These are phyloP conservation scores for Tachina grossa DNA, from an alignment of 2,888 invertebrate species.

Conservation along the genomic window DNA sequence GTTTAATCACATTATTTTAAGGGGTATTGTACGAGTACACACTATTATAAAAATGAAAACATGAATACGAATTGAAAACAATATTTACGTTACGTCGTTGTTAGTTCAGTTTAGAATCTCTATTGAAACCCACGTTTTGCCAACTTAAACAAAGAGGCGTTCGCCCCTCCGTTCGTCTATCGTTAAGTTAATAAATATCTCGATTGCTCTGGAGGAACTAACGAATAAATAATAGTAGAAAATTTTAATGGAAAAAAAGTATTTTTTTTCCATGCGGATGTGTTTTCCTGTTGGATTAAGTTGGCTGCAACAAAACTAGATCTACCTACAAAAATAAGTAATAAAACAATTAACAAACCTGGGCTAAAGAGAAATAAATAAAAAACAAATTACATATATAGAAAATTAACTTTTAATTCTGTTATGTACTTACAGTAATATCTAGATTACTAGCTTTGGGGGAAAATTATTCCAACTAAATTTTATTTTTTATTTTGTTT, in stretches of 20 bases:
- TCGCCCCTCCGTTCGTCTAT: slow-evolving; percentile 49
- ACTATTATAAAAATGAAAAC: not conserved
- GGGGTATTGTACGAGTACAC: not conserved
- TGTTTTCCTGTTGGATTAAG: slow-evolving; percentile 68
- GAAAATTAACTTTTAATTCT: not conserved
- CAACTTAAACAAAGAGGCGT: slow-evolving; percentile 57
- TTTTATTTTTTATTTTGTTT: not conserved
- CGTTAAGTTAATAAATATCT: slow-evolving; percentile 56
- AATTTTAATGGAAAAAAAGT: slow-evolving; percentile 42
- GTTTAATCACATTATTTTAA: slow-evolving; percentile 25
- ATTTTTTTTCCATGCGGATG: slow-evolving; percentile 69
- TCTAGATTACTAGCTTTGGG: slow-evolving; percentile 11
- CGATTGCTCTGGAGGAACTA: slow-evolving; percentile 50
- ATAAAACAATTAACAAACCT: not conserved
- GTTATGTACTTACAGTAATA: not conserved
- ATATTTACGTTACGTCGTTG: slow-evolving; percentile 19
- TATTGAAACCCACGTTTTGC: slow-evolving; percentile 48
- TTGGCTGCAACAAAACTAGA: slow-evolving; percentile 25
- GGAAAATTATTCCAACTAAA: not conserved
- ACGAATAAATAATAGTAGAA: slow-evolving; percentile 24
- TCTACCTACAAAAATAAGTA: slow-evolving; percentile 47
- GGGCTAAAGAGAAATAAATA: not conserved
- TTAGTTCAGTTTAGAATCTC: slow-evolving; percentile 3
- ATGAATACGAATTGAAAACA: not conserved
- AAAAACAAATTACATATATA: not conserved